Base-by-base conservation (phyloP, 2,888 invertebrate genomes). In the Malacosoma neustria region DNA sequence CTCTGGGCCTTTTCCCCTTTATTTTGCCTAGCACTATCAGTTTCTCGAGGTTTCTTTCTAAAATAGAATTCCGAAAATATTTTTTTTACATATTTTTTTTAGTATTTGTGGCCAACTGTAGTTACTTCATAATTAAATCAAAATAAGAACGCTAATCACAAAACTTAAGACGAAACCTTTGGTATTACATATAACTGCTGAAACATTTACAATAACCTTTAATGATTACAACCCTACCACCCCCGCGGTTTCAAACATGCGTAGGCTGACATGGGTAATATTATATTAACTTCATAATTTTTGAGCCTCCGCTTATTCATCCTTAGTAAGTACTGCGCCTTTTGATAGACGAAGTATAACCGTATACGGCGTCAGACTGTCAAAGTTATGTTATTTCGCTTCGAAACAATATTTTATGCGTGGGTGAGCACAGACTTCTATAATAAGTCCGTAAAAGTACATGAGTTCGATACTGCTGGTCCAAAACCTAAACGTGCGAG, bases 361-460 rank as follows among this genome's bases (percentile, higher is more conserved):
- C 22, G 22, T 22, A 22, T 22, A 22, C 22, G 22, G 22, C 22
- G 22, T 22, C 9, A 7, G 22, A 22, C 6, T 22, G 22, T 5
- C 9, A 22, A 7, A 22, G n/a, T n/a, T n/a, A 36, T 36, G 32
- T 42, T 46, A n/a, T 48, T 38, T 45, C 33, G 39, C 39, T 49
- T 48, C 35, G 34, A 33, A 48, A 43, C 22, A 42, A 42, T 48
- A 40, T 37, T 44, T 47, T 46, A 15, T 29, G 48, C 43, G 76
- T 72, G 59, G 75, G 76, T 47, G 69, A 57, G 41, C 44, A 52
- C 48, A 48, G 56, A 58, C 56, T 67, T n/a, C 60, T 67, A 77
- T 67, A 72, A 66, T 74, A 72, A 71, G 57, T 47, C 84, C 79
- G 66, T 79, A 80, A 66, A 77, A 69, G 80, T 70, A 62, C 64